A percentile compares a stretch with the other conserved stretches of the same genome.
Evolutionary conservation across 2,113 vertebrate species (phyloP).

Genomic region (Rhynchomys soricoides): DNA sequence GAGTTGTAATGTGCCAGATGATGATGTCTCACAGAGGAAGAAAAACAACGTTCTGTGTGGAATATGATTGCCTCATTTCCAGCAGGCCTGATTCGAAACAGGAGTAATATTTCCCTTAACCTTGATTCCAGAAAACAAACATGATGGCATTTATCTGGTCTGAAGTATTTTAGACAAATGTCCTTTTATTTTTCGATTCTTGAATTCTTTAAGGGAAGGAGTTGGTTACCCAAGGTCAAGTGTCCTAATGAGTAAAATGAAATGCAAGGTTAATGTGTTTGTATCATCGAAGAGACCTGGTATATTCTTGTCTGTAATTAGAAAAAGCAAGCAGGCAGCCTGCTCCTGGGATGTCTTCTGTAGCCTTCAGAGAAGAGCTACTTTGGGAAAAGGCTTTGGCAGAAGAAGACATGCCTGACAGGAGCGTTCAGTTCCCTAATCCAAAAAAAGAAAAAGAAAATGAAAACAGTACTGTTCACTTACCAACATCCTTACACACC

Average conservation of each 20-base stretch:
- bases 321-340: not conserved
- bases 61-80: conserved; percentile 63
- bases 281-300: not conserved
- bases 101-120: conserved; percentile 46
- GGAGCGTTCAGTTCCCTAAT: conserved; percentile 40
- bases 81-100: conserved; percentile 65
- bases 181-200: conserved; percentile 27
- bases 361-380: not conserved
- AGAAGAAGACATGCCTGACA: not conserved
- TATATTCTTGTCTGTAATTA: not conserved
- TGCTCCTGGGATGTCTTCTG: not conserved
- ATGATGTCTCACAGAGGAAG: not conserved
- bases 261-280: not conserved
- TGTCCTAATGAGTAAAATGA: not conserved
- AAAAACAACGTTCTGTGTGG: conserved; percentile 44
- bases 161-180: conserved; percentile 47
- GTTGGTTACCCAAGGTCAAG: not conserved
- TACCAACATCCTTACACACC: not conserved
- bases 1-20: conserved; percentile 26
- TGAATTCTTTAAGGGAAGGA: conserved; percentile 19
- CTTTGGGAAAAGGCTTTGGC: conserved; percentile 44
- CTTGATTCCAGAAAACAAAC: conserved; percentile 69
- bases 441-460: not conserved
- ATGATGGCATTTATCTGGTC: conserved; percentile 55
- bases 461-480: not conserved